Base-by-base conservation (phyloP, 2,113 vertebrate genomes). In the Balaeniceps rex region DNA sequence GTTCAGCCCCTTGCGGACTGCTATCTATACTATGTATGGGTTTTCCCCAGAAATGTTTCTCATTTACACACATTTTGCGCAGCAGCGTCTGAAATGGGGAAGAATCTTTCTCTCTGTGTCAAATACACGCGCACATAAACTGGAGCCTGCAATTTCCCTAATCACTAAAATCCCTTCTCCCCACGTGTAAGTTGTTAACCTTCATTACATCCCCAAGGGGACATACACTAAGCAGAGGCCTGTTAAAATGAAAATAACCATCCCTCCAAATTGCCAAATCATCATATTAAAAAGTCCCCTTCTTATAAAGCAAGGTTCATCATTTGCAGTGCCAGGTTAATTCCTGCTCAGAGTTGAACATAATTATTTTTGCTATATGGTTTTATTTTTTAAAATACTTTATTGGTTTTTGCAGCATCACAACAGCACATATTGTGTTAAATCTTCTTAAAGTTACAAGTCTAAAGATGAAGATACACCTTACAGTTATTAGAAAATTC, bases 181-280 rank as follows among this genome's bases (percentile, higher is more conserved):
- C 92, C 95, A 89, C 66, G 49, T 96, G 96, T 85, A 96, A 88
- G 93, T 97, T 96, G 97, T 97, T 97, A 98, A 95, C 87, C 87
- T 89, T 97, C 72, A 60, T 94, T 88, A 25, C 51, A 86, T 96
- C 96, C 96, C 94, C 63, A 90, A 96, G 92, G 93, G 97, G 87
- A 95, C 87, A 88, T 66, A 85, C 76, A 64, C 93, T 88, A 97
- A 97, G 88, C 96, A 97, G 95, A 97, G 83, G 81, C 76, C 89
- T 96, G 86, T 97, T 97, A 97, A 97, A 98, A 97, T 79, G 95
- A 97, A 97, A 97, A 94, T 97, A 97, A 96, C 86, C 95, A 94
- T 93, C 94, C 95, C 94, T 92, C 83, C 82, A 89, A 95, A 94
- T 86, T 95, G 96, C 86, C 86, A 96, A 76, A 82, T 95, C 95